Percentiles rank a stretch among this genome's conserved stretches.
Evolutionary conservation across 1,140 invertebrate genomes (phyloP).

Genomic region (Bathynomus jamesi): DNA sequence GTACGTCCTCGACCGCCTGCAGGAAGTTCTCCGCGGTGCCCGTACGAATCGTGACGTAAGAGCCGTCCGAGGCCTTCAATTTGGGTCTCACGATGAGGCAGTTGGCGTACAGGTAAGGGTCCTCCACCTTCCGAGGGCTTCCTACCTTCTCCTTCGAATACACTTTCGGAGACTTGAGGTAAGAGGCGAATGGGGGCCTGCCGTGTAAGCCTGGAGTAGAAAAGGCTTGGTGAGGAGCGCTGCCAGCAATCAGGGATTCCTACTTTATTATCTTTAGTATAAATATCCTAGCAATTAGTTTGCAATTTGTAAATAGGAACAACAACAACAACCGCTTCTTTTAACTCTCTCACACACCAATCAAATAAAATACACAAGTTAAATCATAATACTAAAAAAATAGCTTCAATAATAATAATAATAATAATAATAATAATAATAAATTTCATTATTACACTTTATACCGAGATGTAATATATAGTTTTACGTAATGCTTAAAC

Average conservation of each 20-base stretch:
- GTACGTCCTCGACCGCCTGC: constrained; percentile 63
- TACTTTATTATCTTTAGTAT: too few relatives aligned
- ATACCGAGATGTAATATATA: too few relatives aligned
- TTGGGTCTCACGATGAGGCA: constrained; percentile 12
- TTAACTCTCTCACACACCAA: background rate
- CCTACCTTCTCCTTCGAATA: background rate
- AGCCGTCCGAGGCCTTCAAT: constrained; percentile 17
- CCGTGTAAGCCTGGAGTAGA: background rate
- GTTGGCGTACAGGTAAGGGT: constrained; percentile 20
- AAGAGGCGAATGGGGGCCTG: too few relatives aligned
- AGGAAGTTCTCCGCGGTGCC: constrained; percentile 58
- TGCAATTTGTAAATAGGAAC: too few relatives aligned
- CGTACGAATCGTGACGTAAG: constrained; percentile 16
- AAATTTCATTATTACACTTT: too few relatives aligned
- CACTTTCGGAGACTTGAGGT: too few relatives aligned
- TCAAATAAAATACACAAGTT: background rate
- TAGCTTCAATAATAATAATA: background rate
- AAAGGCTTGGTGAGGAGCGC: background rate
- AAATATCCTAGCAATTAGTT: too few relatives aligned
- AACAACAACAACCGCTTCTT: too few relatives aligned
- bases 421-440: constrained; percentile 1
- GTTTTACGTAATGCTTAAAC: too few relatives aligned
- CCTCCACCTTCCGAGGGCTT: background rate
- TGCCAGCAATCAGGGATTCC: too few relatives aligned
- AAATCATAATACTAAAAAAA: background rate